Conservation (phyloP, 1,140 invertebrate species). For the Brachionus rubens region DNA sequence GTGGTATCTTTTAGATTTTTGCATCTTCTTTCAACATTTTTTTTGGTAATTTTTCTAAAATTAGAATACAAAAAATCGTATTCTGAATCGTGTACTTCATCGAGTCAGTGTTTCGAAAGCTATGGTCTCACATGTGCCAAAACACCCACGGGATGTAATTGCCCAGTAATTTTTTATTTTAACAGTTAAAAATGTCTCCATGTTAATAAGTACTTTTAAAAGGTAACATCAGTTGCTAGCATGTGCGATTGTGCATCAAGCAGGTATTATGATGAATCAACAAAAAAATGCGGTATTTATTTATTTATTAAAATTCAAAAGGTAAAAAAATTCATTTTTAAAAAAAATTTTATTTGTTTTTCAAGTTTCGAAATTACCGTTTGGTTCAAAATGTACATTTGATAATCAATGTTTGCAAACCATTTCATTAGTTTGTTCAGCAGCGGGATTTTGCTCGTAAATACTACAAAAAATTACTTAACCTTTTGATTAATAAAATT, state of each 20-base stretch:
- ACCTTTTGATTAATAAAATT: neutral
- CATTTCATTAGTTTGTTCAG: neutral
- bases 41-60: no score
- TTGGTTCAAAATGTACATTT: neutral
- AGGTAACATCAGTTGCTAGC: neutral
- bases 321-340: neutral
- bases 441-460: conserved; percentile 8
- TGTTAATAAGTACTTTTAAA: neutral
- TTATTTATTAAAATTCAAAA: neutral
- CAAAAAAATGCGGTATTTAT: conserved; percentile 3
- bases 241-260: neutral
- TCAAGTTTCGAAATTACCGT: neutral
- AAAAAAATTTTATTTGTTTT: neutral
- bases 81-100: neutral
- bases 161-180: neutral
- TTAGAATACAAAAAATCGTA: conserved; percentile 28
- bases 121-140: neutral
- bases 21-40: no score
- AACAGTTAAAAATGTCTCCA: neutral
- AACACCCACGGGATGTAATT: conserved; percentile 1
- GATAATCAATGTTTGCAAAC: neutral
- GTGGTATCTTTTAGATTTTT: neutral
- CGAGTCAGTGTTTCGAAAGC: neutral
- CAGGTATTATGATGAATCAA: neutral
- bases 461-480: neutral